phyloP scores from a whole-genome alignment of 2,797 vertebrate genomes.

The Cryptoprocta ferox region DNA sequence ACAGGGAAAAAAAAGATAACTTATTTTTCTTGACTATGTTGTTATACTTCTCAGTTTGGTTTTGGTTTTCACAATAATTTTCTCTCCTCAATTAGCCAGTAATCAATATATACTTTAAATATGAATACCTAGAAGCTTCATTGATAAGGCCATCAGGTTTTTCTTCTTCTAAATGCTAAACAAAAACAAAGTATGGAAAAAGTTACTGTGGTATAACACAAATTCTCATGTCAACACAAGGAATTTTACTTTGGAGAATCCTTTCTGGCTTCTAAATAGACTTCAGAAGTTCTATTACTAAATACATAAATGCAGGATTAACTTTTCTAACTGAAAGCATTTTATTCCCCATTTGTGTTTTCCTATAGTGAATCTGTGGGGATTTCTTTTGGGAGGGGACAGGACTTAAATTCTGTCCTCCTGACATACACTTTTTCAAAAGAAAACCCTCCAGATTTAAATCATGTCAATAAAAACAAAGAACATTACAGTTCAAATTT shows the following conservation, averaged over 20 bases:
- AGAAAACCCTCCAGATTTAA: neutral
- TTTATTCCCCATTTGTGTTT: neutral
- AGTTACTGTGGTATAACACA: constrained; percentile 25
- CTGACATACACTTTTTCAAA: neutral
- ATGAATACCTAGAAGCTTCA: constrained; percentile 94
- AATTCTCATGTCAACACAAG: constrained; percentile 59
- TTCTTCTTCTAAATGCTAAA: constrained; percentile 94
- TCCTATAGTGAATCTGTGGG: neutral
- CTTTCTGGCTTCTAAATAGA: constrained; percentile 3
- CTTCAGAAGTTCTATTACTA: neutral
- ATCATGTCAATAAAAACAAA: constrained; percentile 40
- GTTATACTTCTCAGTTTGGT: neutral
- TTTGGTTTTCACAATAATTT: constrained; percentile 32
- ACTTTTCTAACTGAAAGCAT: constrained; percentile 25
- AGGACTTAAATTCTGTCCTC: neutral
- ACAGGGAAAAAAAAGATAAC: neutral
- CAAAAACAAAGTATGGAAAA: constrained; percentile 71
- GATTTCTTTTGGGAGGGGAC: neutral
- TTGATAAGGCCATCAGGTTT: constrained; percentile 94
- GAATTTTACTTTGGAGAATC: constrained; percentile 36
- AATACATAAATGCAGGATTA: neutral
- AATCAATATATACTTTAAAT: constrained; percentile 64
- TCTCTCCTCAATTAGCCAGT: neutral
- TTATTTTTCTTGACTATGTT: constrained; percentile 24
- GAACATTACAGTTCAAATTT: neutral